Evolutionary conservation across 2,797 vertebrate genomes (phyloP), one percentile per base, ranked within the genome.

Genomic region (Acanthurus lineatus): DNA sequence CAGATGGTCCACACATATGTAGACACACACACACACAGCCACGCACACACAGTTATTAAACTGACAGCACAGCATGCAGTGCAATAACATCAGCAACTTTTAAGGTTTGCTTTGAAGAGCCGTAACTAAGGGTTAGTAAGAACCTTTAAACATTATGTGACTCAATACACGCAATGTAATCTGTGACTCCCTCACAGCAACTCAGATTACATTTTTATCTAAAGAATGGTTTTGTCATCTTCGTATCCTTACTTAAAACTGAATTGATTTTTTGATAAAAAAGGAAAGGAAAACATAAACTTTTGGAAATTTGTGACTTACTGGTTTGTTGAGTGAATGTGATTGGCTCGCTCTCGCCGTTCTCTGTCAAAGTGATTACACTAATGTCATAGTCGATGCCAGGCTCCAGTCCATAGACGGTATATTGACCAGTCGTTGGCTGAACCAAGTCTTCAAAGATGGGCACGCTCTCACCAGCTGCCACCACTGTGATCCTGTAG

Each of bases 341-440:
- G 83, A 95, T 96, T 85, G 98, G 97, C 91, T 96, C 95, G 76
- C 98, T 98, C 96, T 98, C 96, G 91, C 98, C 98, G 10, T 96
- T 97, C 93, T 97, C 97, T 77, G 97, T 96, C 89, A 99, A 94
- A 6, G 98, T 99, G 95, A 95, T 96, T 86, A 99, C 95, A 76
- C 96, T 98, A 87, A 99, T 97, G 95, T 99, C 97, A 80, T 99
- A 99, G 95, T 97, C 97, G 92, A 99, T 97, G 76, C 98, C 98
- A 0, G 98, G 98, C 82, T 99, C 97, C 95, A 99, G 92, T 77
- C 98, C 98, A 73, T 96, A 94, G 9, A 99, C 97, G 17, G 96
- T 99, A 91, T 98, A 99, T 83, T 97, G 96, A 79, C 97, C 96
- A 62, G 96, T 94, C 40, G 95, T 95, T 69, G 98, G 94, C 92